Percentiles rank a stretch among this genome's conserved stretches.
phyloP scores from a whole-genome alignment of 2,888 invertebrate genomes.

The Limnephilus lunatus region DNA sequence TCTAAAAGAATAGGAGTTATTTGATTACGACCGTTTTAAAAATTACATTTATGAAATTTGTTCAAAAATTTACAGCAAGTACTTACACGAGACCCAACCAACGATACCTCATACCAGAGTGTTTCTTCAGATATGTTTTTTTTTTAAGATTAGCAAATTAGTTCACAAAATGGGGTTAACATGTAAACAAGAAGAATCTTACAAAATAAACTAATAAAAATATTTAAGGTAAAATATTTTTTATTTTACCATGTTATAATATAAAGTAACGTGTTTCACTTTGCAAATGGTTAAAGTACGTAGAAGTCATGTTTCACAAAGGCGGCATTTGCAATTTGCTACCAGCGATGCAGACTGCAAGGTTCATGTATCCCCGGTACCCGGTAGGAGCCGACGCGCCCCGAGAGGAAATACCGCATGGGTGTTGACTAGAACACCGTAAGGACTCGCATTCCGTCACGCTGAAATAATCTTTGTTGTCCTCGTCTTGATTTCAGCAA shows the following conservation, averaged over 20 bases:
- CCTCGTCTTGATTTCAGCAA: not conserved
- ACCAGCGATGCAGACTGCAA: not conserved
- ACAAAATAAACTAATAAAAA: not conserved
- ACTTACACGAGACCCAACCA: not conserved
- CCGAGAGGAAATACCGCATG: slow-evolving; percentile 4
- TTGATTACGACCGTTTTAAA: too few relatives aligned
- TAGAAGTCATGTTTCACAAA: slow-evolving; percentile 7
- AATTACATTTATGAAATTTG: too few relatives aligned
- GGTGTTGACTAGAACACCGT: slow-evolving; percentile 2
- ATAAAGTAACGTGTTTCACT: not conserved
- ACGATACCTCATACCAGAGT: too few relatives aligned
- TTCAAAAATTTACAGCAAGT: too few relatives aligned
- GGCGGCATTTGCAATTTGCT: not conserved
- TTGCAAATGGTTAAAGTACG: not conserved
- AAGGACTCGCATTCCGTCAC: not conserved
- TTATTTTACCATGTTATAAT: not conserved
- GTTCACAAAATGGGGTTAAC: too few relatives aligned
- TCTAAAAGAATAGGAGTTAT: too few relatives aligned
- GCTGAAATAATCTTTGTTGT: not conserved
- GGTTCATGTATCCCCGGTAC: not conserved
- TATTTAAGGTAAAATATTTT: not conserved
- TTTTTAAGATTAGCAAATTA: too few relatives aligned
- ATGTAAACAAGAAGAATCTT: not conserved
- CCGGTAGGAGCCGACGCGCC: not conserved
- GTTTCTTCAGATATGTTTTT: too few relatives aligned